Conservation (phyloP, 2,888 invertebrate genomes). For the Protonemura montana region DNA sequence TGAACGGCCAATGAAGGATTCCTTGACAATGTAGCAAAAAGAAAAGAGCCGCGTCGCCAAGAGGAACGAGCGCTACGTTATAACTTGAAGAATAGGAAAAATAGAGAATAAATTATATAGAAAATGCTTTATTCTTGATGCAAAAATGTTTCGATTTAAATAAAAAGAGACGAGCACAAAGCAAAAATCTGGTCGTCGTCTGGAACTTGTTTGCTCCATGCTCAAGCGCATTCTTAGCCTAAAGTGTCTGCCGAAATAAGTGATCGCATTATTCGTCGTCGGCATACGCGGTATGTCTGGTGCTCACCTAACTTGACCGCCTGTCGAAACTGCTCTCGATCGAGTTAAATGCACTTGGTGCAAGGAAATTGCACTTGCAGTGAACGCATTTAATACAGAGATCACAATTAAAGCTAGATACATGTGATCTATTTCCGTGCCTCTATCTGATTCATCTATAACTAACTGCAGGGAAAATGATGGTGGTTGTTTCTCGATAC, state of each 20-base stretch:
- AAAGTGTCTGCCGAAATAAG: conserved; percentile 37
- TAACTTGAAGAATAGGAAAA: conserved; percentile 16
- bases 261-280: conserved; percentile 40
- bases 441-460: too few species aligned
- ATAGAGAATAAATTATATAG: conserved; percentile 34
- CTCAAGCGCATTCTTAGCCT: conserved; percentile 26
- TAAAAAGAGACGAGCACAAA: conserved; percentile 21
- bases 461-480: too few species aligned
- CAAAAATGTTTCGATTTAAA: conserved; percentile 30
- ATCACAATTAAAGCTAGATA: too few species aligned
- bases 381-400: neutral
- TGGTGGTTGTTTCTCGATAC: neutral
- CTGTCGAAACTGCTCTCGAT: neutral
- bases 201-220: conserved; percentile 35
- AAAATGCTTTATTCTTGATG: conserved; percentile 34
- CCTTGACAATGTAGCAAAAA: neutral
- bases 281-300: neutral
- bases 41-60: neutral
- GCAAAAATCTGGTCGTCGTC: conserved; percentile 25
- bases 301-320: neutral
- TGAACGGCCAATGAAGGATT: neutral
- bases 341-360: neutral
- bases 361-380: neutral
- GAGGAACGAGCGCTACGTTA: neutral
- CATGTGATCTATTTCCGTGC: too few species aligned